These are phyloP conservation scores for Apamea sordens DNA, from an alignment of 2,888 invertebrate genomes.

Conservation along the genomic window DNA sequence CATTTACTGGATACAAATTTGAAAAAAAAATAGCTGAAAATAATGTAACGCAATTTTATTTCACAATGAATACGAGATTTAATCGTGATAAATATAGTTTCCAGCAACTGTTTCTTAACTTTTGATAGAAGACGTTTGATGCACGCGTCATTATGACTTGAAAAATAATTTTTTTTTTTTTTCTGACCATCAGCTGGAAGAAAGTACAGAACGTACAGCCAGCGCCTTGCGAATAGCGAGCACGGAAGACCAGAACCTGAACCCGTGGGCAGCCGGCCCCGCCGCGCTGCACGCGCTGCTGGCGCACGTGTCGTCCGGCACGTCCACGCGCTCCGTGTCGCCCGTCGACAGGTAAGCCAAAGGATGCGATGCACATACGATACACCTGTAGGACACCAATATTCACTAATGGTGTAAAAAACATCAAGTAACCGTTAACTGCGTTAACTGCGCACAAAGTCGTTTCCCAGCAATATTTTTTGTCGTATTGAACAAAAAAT, in stretches of 20 bases:
- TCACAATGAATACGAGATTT: neutral
- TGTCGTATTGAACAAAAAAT: neutral
- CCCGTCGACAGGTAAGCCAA: constrained; percentile 89
- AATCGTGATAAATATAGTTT: neutral
- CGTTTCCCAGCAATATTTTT: too few relatives aligned
- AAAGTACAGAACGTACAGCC: constrained; percentile 80
- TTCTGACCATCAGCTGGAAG: constrained; percentile 77
- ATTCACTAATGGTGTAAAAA: too few relatives aligned
- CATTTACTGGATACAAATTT: neutral
- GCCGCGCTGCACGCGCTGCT: constrained; percentile 81
- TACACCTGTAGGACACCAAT: too few relatives aligned
- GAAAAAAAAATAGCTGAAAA: too few relatives aligned
- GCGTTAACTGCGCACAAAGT: too few relatives aligned
- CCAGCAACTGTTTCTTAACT: neutral
- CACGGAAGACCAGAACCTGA: constrained; percentile 79
- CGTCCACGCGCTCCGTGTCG: constrained; percentile 91
- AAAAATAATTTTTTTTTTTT: neutral
- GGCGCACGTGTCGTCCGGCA: constrained; percentile 89
- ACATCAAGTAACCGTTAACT: neutral
- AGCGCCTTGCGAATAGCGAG: constrained; percentile 78
- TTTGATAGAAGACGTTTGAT: neutral
- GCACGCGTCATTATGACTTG: neutral
- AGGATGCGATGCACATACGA: too few relatives aligned
- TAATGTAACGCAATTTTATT: neutral
- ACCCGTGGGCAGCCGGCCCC: constrained; percentile 79